Evolutionary conservation across 2,888 invertebrate species (phyloP), one percentile per base, ranked within the genome.

Genomic region (Steinernema scapterisci): DNA sequence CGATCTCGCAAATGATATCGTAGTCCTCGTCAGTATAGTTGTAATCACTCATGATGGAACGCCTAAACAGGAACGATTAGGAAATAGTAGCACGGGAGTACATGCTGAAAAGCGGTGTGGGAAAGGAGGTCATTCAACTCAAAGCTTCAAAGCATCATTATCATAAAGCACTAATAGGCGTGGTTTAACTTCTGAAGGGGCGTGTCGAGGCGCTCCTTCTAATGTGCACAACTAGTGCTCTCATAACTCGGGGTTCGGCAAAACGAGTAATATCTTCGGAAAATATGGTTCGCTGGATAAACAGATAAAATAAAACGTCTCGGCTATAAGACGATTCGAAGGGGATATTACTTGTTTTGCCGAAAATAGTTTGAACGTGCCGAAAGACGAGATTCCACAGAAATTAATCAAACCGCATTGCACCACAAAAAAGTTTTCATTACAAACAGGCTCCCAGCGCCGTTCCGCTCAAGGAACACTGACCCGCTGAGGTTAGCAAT

Each of bases 181-280:
- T 63, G 63, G 63, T 63, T 63, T 63, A 63, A 63, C 63, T 63
- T 63, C 16, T 27, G 38, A 63, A 63, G 63, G 63, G 63, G 63
- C 63, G 63, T 63, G 27, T 25, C 63, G 16, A 31, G 27, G 63
- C 27, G 7, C 63, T 31, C 13, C 63, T 63, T 27, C 63, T 63
- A 63, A 63, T 25, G 63, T 63, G 31, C 27, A 52, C 52, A 63
- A 31, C 63, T 63, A 25, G 31, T 63, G 23, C 38, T 27, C 27
- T 63, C 27, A 63, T 63, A 63, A 63, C 16, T 19, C 27, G 63
- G 6, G 21, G 54, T 13, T 27, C 13, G 27, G 63, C 31, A 16
- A 38, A 63, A 31, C 63, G 63, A 38, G 25, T 25, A 63, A 63
- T 31, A 63, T 63, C 63, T 2, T 31, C 16, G 6, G 54, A 54